These are phyloP conservation scores for Trematocara unimaculatum DNA, from an alignment of 2,113 vertebrate species.

Conservation along the genomic window DNA sequence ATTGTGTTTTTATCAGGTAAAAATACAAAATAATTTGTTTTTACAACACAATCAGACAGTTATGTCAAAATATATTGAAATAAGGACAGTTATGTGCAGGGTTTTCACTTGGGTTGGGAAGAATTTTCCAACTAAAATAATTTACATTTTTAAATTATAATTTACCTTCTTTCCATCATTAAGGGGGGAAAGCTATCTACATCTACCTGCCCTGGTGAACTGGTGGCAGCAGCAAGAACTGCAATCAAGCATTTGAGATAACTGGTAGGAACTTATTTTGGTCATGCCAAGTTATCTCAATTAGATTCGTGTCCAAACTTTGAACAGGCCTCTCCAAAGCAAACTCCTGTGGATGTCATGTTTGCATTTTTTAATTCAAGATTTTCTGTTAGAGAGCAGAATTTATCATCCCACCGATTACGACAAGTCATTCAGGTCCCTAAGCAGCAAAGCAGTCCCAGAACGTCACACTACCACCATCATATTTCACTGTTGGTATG, in stretches of 20 bases:
- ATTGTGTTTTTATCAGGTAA: not conserved
- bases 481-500: not conserved
- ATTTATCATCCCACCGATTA: not conserved
- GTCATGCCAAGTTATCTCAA: not conserved
- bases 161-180: not conserved
- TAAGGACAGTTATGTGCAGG: not conserved
- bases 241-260: not conserved
- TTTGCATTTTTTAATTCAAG: not conserved
- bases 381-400: not conserved
- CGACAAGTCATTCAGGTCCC: not conserved
- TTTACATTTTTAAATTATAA: not conserved
- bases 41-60: not conserved
- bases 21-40: not conserved
- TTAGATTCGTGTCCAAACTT: not conserved
- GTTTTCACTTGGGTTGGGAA: not conserved
- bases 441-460: not conserved
- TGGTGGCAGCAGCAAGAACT: not conserved
- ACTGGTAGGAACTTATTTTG: not conserved
- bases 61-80: not conserved
- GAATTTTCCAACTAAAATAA: not conserved
- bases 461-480: not conserved
- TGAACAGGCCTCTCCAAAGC: not conserved
- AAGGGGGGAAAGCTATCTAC: accelerated
- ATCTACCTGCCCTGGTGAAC: not conserved
- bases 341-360: no score